phyloP scores from a whole-genome alignment of 2,113 vertebrate genomes.

The Hiodon alosoides region DNA sequence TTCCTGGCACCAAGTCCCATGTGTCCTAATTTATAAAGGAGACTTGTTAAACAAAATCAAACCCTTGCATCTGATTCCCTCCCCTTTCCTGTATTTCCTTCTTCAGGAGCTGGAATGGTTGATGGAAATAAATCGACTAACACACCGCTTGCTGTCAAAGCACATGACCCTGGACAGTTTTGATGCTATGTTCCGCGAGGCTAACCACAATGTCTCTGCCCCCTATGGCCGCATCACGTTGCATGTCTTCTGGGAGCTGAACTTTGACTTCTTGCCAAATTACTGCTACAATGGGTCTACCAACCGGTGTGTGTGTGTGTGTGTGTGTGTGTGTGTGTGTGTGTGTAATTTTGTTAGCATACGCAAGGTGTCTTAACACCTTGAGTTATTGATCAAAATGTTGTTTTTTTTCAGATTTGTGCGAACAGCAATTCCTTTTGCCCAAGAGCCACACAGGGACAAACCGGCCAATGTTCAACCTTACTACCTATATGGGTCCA shows the following conservation, averaged over 20 bases:
- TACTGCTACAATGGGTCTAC: conserved; percentile 99
- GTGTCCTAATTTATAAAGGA: no score
- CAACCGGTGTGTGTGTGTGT: conserved; percentile 71
- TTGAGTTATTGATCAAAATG: neutral
- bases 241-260: conserved; percentile 98
- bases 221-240: conserved; percentile 98
- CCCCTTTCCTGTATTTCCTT: neutral
- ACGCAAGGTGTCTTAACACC: no score
- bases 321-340: neutral
- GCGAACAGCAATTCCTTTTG: conserved; percentile 94
- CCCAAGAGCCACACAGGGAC: conserved; percentile 94
- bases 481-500: conserved; percentile 97
- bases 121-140: conserved; percentile 93
- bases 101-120: conserved; percentile 93
- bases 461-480: conserved; percentile 97
- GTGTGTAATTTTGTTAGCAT: neutral
- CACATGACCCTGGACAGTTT: conserved; percentile 98
- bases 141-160: conserved; percentile 89
- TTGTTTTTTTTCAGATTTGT: conserved; percentile 75
- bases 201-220: conserved; percentile 96
- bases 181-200: conserved; percentile 98
- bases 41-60: no score
- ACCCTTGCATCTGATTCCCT: neutral
- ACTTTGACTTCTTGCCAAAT: conserved; percentile 97
- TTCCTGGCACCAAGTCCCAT: no score